These are phyloP conservation scores for Crypturellus undulatus DNA, from an alignment of 2,113 vertebrate species.

Conservation along the genomic window DNA sequence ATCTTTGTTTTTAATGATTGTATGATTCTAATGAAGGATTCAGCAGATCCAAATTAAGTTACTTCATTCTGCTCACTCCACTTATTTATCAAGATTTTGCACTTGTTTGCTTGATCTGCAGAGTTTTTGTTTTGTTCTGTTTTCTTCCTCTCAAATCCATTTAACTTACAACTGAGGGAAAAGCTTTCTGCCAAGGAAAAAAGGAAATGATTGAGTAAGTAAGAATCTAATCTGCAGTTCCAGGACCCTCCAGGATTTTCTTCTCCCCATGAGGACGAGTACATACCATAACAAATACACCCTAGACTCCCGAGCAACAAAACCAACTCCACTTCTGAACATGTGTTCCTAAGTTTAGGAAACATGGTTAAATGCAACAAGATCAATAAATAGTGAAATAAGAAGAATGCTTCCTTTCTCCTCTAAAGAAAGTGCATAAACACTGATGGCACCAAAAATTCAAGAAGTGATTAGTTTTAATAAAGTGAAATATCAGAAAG, in stretches of 20 bases:
- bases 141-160: background rate
- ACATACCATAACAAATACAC: slow-evolving; percentile 41
- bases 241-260: slow-evolving; percentile 40
- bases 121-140: too few relatives aligned
- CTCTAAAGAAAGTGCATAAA: slow-evolving; percentile 7
- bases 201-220: background rate
- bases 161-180: background rate
- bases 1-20: background rate
- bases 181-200: background rate
- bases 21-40: background rate
- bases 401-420: slow-evolving; percentile 10
- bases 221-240: slow-evolving; percentile 21
- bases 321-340: slow-evolving; percentile 27
- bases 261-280: background rate
- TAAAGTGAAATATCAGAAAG: background rate
- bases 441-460: background rate
- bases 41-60: background rate
- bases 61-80: background rate
- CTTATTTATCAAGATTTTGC: background rate
- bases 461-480: background rate
- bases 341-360: background rate
- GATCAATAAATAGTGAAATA: background rate
- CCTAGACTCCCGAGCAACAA: slow-evolving; percentile 3
- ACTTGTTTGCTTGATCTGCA: background rate
- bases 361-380: slow-evolving; percentile 2